A percentile compares a stretch with the other conserved stretches of the same genome.
Evolutionary conservation across 2,797 vertebrate genomes (phyloP).

Genomic region (Channa striata): DNA sequence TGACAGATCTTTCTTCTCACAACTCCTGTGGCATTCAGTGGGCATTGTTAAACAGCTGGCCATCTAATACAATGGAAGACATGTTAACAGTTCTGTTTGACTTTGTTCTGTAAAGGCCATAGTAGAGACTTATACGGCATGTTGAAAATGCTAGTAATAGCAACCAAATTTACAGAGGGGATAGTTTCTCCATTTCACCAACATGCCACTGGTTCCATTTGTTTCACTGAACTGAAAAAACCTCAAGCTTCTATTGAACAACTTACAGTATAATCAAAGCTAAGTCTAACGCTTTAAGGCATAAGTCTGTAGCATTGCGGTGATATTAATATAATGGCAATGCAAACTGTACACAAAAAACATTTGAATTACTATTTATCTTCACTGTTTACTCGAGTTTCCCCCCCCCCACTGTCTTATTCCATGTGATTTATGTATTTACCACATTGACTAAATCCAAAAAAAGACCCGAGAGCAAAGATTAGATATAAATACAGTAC

Average conservation of each 20-base stretch:
- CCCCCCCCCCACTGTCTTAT: too few species aligned
- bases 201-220: too few species aligned
- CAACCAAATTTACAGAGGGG: too few species aligned
- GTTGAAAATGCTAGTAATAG: neutral
- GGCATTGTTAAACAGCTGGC: constrained; percentile 37
- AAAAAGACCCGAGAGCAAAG: too few species aligned
- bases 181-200: too few species aligned
- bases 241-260: neutral
- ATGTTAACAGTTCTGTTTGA: neutral
- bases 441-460: too few species aligned
- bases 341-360: neutral
- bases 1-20: constrained; percentile 59
- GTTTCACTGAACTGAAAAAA: neutral
- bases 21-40: constrained; percentile 55
- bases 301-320: neutral
- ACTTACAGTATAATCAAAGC: constrained; percentile 6
- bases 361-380: neutral
- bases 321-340: neutral
- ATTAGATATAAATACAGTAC: neutral
- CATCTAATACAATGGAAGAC: constrained; percentile 21
- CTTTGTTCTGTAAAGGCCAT: neutral
- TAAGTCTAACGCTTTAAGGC: neutral
- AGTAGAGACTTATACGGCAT: neutral
- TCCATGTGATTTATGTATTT: too few species aligned
- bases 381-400: too few species aligned